Evolutionary conservation across 37 sponge, comb jelly and placozoan species (phyloP).

Genomic region (Hormiphora californensis): DNA sequence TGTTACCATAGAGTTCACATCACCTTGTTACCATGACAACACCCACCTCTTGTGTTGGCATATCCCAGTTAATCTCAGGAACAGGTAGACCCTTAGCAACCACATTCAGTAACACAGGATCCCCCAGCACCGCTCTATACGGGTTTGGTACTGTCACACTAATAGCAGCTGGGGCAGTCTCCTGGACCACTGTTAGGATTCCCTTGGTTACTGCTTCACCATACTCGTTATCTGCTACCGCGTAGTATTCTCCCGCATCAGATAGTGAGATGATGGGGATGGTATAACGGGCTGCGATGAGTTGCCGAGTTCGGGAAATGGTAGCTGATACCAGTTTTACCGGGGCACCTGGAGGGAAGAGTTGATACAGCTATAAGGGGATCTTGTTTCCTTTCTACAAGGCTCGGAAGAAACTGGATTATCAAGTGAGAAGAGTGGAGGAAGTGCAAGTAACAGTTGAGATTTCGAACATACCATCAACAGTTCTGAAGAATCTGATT

Average conservation of each 20-base stretch:
- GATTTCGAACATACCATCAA: not conserved
- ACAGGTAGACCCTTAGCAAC: not conserved
- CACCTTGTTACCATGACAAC: not conserved
- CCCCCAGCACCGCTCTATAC: not conserved
- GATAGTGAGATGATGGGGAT: not conserved
- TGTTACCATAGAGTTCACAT: too few relatives aligned
- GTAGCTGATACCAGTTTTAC: not conserved
- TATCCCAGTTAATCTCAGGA: not conserved
- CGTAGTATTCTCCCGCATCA: slow-evolving; percentile 46
- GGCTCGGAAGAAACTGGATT: not conserved
- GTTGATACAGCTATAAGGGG: too few relatives aligned
- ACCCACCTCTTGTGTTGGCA: not conserved
- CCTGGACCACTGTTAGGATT: slow-evolving; percentile 23
- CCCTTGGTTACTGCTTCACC: not conserved
- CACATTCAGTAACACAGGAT: not conserved
- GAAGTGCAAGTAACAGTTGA: not conserved
- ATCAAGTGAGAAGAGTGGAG: not conserved
- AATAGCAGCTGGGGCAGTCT: slow-evolving; percentile 13
- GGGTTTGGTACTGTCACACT: slow-evolving; percentile 4
- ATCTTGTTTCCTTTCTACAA: too few relatives aligned
- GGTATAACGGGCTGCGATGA: not conserved
- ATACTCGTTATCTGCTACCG: not conserved
- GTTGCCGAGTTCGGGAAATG: not conserved
- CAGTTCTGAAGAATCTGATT: not conserved
- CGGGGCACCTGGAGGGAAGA: not conserved